Base-by-base conservation (phyloP, 2,113 vertebrate genomes). In the Gymnogyps californianus region DNA sequence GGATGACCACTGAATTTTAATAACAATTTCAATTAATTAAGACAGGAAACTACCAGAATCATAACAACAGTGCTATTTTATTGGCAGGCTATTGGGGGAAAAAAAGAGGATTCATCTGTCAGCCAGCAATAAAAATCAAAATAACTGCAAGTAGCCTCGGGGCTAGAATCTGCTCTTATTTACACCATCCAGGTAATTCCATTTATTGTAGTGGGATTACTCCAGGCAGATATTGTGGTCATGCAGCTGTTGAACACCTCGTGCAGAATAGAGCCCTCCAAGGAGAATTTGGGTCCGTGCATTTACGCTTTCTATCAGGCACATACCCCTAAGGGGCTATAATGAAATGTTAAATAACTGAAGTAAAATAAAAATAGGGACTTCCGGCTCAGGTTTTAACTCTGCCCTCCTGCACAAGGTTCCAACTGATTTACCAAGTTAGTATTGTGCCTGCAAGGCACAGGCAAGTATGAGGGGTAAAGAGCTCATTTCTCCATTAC, bases 181-280 rank as follows among this genome's bases (percentile, higher is more conserved):
- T 96, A 97, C 94, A 93, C 76, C 94, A 90, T 49, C 38, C 80
- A 84, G 81, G 94, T 95, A 97, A 97, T 92, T 96, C 80, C 44
- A 84, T 69, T 89, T 92, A 95, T 77, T 94, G 79, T 82, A 94
- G 62, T 46, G 87, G 93, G 90, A 93, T 88, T 91, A 90, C 77
- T 91, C 65, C 80, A 91, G 89, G 61, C 77, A 95, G 86, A 87
- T 78, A 93, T 29, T 91, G 77, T 82, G 64, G 72, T 76, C 65
- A 78, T 69, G 83, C 69, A 95, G 92, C 92, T 95, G 76, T 84
- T 92, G 84, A 96, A 93, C 86, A 91, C 74, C 58, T 94, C 7
- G 0, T 83, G 80, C 77, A 95, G 65, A 92, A 93, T 2, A 90
- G 79, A 84, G 67, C 42, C 84, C 91, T 96, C 77, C 71, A 84